These are phyloP conservation scores for Ooceraea biroi DNA, from an alignment of 1,140 invertebrate species.

Conservation along the genomic window DNA sequence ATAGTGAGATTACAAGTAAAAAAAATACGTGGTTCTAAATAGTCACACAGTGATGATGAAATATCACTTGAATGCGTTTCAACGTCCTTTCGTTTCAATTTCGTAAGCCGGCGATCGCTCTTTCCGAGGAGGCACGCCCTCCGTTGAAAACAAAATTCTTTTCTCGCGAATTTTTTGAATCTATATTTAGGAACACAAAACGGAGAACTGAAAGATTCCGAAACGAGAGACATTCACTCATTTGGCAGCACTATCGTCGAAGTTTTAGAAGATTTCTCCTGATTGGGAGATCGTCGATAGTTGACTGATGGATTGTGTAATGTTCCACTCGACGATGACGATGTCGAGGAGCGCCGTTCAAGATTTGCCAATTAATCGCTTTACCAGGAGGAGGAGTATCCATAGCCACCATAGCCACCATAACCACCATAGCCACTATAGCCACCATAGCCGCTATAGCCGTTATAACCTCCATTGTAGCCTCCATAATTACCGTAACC, in stretches of 20 bases:
- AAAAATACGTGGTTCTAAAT: conserved; percentile 39
- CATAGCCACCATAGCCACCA: conserved; percentile 10
- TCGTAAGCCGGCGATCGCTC: neutral
- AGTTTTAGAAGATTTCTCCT: too few species aligned
- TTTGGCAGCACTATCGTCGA: too few species aligned
- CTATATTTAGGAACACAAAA: too few species aligned
- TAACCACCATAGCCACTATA: conserved; percentile 20
- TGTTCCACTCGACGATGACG: neutral
- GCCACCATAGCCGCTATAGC: conserved; percentile 8
- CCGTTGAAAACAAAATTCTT: neutral
- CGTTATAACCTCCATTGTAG: conserved; percentile 28
- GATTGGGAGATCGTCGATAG: conserved; percentile 8
- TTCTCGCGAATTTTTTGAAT: neutral
- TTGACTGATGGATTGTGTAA: neutral
- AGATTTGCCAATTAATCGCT: conserved; percentile 39
- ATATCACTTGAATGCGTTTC: neutral
- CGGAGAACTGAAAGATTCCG: too few species aligned
- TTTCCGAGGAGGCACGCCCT: neutral
- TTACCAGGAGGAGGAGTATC: conserved; percentile 39
- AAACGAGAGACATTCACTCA: too few species aligned
- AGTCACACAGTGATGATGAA: conserved; percentile 31
- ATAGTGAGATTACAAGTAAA: conserved; percentile 53
- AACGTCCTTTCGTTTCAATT: conserved; percentile 2
- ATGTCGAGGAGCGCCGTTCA: conserved; percentile 6
- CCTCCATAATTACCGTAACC: conserved; percentile 16